Conservation (phyloP, 2,113 vertebrate species). For the Brachyistius frenatus region DNA sequence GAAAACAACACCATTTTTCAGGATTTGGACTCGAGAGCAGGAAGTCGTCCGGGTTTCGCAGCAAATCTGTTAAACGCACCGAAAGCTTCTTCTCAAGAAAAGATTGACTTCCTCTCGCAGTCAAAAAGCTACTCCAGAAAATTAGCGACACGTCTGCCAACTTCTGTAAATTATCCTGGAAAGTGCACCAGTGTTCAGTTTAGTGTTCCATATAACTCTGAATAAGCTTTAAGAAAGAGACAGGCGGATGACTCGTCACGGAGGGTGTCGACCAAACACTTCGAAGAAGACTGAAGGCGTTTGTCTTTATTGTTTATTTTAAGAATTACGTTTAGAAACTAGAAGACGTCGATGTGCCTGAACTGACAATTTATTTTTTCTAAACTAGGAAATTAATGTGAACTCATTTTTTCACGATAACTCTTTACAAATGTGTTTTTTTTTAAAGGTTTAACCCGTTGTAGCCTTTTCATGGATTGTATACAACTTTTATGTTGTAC, state of each 20-base stretch:
- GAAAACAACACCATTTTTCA: background rate
- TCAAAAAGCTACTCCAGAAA: conserved; percentile 78
- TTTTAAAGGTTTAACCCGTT: too few species aligned
- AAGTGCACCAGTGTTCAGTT: conserved; percentile 61
- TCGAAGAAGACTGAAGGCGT: background rate
- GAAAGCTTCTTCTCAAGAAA: conserved; percentile 32
- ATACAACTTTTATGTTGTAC: too few species aligned
- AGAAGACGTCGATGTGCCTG: too few species aligned
- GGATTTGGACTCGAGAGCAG: background rate
- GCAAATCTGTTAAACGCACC: conserved; percentile 36
- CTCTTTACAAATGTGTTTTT: too few species aligned
- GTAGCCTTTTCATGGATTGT: too few species aligned
- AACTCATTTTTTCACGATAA: too few species aligned
- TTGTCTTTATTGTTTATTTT: background rate
- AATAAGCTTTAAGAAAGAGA: conserved; percentile 14
- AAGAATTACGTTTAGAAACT: too few species aligned
- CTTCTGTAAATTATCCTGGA: conserved; percentile 72
- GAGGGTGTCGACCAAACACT: conserved; percentile 23
- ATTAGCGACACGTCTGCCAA: conserved; percentile 75
- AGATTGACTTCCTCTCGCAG: conserved; percentile 68
- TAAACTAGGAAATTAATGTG: too few species aligned
- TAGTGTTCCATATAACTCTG: conserved; percentile 16
- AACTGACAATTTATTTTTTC: too few species aligned
- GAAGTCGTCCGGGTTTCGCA: conserved; percentile 23
- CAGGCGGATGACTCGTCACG: background rate